These are phyloP conservation scores for Mylabris sibirica DNA, from an alignment of 2,888 invertebrate genomes.

Conservation along the genomic window DNA sequence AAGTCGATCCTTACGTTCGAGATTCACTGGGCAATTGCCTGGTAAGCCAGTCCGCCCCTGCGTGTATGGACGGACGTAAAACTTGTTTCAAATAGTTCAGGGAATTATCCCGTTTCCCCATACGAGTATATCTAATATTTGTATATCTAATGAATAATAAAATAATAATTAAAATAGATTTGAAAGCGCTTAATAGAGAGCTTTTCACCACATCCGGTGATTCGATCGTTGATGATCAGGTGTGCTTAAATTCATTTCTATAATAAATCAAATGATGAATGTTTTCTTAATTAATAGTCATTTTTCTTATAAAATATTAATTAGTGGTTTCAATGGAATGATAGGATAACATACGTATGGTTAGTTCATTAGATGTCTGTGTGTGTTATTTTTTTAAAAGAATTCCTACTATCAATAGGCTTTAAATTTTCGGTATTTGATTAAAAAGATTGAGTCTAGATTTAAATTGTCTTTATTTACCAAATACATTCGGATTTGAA, in stretches of 20 bases:
- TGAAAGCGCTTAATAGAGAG: neutral
- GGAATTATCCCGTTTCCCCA: neutral
- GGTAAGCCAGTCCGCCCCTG: no score
- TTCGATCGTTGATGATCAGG: neutral
- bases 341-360: neutral
- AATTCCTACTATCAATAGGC: neutral
- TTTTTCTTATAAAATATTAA: neutral
- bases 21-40: no score
- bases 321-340: neutral
- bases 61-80: neutral
- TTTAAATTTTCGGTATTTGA: neutral
- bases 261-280: neutral
- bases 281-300: neutral
- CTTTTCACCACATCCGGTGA: neutral
- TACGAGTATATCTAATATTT: neutral
- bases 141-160: neutral
- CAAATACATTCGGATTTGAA: neutral
- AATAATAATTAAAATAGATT: neutral
- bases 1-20: no score
- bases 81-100: neutral
- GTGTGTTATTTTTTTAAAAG: neutral
- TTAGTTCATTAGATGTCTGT: neutral
- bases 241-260: neutral
- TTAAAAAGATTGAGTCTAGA: neutral
- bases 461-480: conserved; percentile 1